These are phyloP conservation scores for Dasyprocta punctata DNA, from an alignment of 2,113 vertebrate genomes.

Conservation along the genomic window DNA sequence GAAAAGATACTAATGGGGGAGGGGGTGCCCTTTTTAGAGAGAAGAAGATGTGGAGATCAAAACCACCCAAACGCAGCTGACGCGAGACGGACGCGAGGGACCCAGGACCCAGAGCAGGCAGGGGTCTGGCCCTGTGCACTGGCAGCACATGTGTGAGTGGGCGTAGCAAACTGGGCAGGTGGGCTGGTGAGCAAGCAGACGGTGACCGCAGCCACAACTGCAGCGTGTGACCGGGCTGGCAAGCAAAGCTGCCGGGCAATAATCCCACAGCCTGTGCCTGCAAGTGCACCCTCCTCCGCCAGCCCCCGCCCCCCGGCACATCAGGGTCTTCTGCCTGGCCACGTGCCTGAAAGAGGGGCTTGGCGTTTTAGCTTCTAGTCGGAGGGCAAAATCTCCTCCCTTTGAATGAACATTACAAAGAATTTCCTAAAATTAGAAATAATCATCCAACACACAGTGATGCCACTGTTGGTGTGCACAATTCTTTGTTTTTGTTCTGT, in stretches of 20 bases:
- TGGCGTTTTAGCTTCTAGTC: background rate
- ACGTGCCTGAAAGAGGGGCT: background rate
- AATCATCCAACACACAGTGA: background rate
- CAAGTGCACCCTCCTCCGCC: background rate
- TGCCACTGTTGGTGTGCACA: background rate
- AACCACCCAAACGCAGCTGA: background rate
- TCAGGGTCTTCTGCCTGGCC: background rate
- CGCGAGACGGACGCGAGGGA: background rate
- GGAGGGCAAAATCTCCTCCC: background rate
- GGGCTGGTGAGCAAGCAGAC: background rate
- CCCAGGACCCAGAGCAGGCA: background rate
- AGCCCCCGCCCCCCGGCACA: background rate
- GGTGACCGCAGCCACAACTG: background rate
- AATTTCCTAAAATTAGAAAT: background rate
- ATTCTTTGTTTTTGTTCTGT: background rate
- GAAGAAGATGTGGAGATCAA: background rate
- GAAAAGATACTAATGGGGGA: background rate
- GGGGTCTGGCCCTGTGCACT: background rate
- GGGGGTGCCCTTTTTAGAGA: background rate
- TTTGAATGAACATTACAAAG: background rate
- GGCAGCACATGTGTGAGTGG: background rate
- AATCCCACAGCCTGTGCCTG: fast-evolving
- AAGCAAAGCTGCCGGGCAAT: background rate
- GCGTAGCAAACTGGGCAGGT: background rate
- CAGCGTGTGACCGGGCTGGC: background rate